Percentiles rank a stretch among this genome's conserved stretches.
These are phyloP conservation scores for Agraylea sexmaculata DNA, from an alignment of 1,140 invertebrate genomes.

Conservation along the genomic window DNA sequence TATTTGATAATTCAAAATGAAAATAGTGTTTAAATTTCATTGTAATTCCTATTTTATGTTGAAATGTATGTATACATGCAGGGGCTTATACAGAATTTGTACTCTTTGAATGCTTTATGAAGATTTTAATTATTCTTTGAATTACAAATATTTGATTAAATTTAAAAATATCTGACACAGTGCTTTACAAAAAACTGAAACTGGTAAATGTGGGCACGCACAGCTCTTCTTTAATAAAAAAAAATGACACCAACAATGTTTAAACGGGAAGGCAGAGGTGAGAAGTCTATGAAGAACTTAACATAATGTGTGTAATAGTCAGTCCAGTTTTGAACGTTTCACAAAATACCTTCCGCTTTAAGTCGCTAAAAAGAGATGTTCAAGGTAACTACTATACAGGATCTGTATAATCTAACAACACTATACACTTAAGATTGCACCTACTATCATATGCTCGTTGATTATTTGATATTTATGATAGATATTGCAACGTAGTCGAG, in stretches of 20 bases:
- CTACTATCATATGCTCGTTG: slow-evolving; percentile 6
- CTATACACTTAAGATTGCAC: slow-evolving; percentile 14
- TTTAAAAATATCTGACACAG: slow-evolving; percentile 13
- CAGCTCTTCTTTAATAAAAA: background rate
- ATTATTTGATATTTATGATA: background rate
- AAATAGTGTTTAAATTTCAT: too few relatives aligned
- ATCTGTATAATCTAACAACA: slow-evolving; percentile 18
- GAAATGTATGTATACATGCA: slow-evolving; percentile 24
- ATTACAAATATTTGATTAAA: slow-evolving; percentile 12
- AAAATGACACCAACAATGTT: background rate
- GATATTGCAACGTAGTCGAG: slow-evolving; percentile 4
- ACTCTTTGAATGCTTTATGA: slow-evolving; percentile 31
- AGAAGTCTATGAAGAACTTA: too few relatives aligned
- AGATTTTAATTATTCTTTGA: slow-evolving; percentile 16
- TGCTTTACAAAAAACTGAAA: slow-evolving; percentile 10
- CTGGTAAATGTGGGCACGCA: slow-evolving; percentile 9
- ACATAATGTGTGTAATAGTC: too few relatives aligned
- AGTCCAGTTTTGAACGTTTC: too few relatives aligned
- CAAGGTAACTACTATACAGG: slow-evolving; percentile 19
- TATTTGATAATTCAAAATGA: too few relatives aligned
- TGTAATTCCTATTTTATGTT: too few relatives aligned
- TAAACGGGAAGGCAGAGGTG: too few relatives aligned
- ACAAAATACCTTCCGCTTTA: too few relatives aligned
- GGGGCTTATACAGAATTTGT: slow-evolving; percentile 46
- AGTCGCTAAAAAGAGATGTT: too few relatives aligned